A percentile compares a stretch with the other conserved stretches of the same genome.
phyloP scores from a whole-genome alignment of 2,113 vertebrate species.

The Vulpes vulpes region DNA sequence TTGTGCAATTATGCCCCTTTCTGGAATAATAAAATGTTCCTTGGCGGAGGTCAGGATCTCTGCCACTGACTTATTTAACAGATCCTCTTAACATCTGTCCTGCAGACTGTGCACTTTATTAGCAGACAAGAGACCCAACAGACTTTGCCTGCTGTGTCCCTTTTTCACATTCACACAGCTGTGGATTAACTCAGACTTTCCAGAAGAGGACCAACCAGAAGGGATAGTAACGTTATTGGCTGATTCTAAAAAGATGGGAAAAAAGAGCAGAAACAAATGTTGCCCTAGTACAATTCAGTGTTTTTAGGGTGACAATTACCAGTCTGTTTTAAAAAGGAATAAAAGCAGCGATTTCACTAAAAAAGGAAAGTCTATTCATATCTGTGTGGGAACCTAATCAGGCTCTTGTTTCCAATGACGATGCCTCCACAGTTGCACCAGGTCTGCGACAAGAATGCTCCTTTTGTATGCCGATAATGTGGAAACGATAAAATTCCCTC shows the following conservation, averaged over 20 bases:
- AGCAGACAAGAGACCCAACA: constrained; percentile 87
- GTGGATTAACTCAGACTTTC: constrained; percentile 90
- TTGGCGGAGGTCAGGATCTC: constrained; percentile 90
- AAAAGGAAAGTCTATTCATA: constrained; percentile 93
- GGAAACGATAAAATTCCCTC: constrained; percentile 96
- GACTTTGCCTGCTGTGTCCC: constrained; percentile 89
- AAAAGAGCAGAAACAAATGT: constrained; percentile 88
- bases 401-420: constrained; percentile 95
- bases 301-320: constrained; percentile 93
- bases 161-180: constrained; percentile 89
- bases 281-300: constrained; percentile 87
- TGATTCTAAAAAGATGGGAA: constrained; percentile 82
- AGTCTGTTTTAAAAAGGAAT: constrained; percentile 92
- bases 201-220: constrained; percentile 89
- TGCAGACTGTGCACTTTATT: constrained; percentile 90
- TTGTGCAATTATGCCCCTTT: constrained; percentile 91
- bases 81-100: constrained; percentile 93
- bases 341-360: constrained; percentile 89
- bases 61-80: constrained; percentile 91
- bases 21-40: constrained; percentile 92
- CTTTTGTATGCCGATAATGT: constrained; percentile 94
- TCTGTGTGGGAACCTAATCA: constrained; percentile 98
- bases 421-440: constrained; percentile 92
- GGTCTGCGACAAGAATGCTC: constrained; percentile 94
- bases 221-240: constrained; percentile 87